Evolutionary conservation across 2,888 invertebrate genomes (phyloP).

Genomic region (Sepioteuthis lessoniana): DNA sequence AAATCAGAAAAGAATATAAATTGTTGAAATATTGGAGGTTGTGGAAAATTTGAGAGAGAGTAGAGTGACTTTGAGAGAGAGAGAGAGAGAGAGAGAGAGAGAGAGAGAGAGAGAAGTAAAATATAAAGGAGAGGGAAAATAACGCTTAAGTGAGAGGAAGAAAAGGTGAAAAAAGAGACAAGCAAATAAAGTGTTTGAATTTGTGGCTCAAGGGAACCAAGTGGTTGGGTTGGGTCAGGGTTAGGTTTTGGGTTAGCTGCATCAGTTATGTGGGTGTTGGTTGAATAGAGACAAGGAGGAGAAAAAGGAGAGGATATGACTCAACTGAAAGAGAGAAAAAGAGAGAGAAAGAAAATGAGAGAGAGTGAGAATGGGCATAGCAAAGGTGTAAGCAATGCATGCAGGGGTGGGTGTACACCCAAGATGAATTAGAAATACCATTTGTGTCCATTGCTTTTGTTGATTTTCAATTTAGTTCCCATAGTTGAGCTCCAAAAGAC

Average conservation of each 20-base stretch:
- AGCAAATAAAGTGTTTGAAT: too few relatives aligned
- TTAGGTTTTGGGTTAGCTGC: too few relatives aligned
- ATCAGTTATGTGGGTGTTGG: too few relatives aligned
- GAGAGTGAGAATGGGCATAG: background rate
- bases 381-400: background rate
- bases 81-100: background rate
- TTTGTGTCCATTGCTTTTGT: background rate
- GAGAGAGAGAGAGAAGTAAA: background rate
- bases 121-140: background rate
- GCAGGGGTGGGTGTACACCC: background rate
- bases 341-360: background rate
- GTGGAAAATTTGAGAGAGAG: too few relatives aligned
- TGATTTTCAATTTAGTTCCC: slow-evolving; percentile 33
- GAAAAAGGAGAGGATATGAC: too few relatives aligned
- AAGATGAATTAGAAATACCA: slow-evolving; percentile 23
- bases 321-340: background rate
- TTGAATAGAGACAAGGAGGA: too few relatives aligned
- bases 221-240: too few relatives aligned
- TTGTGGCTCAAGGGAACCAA: too few relatives aligned
- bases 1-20: too few relatives aligned
- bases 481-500: background rate
- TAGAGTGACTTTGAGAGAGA: background rate
- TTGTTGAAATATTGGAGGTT: too few relatives aligned
- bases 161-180: too few relatives aligned
- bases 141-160: too few relatives aligned